Evolutionary conservation across 2,888 invertebrate genomes (phyloP), one percentile per base, ranked within the genome.

Genomic region (Anoplius nigerrimus): DNA sequence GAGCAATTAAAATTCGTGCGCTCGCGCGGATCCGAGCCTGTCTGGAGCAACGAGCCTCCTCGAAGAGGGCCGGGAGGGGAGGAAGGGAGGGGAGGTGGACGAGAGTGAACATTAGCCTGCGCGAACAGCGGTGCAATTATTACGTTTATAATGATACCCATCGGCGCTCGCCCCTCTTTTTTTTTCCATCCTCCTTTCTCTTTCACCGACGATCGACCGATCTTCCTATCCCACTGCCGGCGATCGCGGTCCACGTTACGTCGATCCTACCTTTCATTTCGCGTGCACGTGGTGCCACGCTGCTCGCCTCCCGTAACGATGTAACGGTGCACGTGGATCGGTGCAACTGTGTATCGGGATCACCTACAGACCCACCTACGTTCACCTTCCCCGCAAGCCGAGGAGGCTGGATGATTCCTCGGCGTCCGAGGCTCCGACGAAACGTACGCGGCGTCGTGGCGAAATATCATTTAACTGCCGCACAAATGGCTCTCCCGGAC

Each of bases 211-310:
- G 53, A 53, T 22, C 22, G 53, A n/a, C 34, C 34, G 34, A 34
- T 55, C 55, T 55, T 20, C 34, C 55, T n/a, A 18, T 42, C 27
- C 15, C 56, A 21, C 34, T 16, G 27, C n/a, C 27, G 6, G 15
- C 42, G 27, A 21, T 27, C n/a, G 53, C 20, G 42, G 56, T 24
- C 56, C 34, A 56, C 43, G n/a, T 54, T 45, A 48, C 27, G 59
- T 62, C 71, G 59, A 34, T 58, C 53, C 68, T 64, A 71, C 75
- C 72, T 72, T 72, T 75, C 75, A 75, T 75, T 75, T 75, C 34
- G 34, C 34, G n/a, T 34, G 34, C 34, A 34, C 34, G 34, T 34
- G 34, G 34, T 2, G 34, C 11, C n/a, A n/a, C n/a, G 2, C 34
- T 13, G 34, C 34, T 2, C 24, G 34, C 34, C 11, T 6, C 11